Conservation (phyloP, 2,797 vertebrate species). For the Halcyon leucocephala region DNA sequence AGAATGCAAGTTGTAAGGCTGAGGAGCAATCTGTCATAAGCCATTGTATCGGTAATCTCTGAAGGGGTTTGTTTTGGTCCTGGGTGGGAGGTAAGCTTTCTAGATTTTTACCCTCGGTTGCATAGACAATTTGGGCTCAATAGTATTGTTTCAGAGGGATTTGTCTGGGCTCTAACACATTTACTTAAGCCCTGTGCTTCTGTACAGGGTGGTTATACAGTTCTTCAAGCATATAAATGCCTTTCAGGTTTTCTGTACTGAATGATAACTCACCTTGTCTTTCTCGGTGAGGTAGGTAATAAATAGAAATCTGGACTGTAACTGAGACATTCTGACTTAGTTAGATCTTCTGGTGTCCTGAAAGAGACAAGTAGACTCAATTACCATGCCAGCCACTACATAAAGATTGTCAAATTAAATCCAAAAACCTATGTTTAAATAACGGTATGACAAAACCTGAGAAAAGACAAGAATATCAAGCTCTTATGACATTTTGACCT, state of each 20-base stretch:
- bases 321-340: constrained; percentile 88
- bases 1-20: constrained; percentile 64
- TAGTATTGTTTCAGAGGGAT: neutral
- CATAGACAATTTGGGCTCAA: neutral
- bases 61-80: constrained; percentile 33
- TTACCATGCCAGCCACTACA: constrained; percentile 83
- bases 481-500: constrained; percentile 82
- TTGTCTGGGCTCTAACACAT: constrained; percentile 16
- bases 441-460: constrained; percentile 4
- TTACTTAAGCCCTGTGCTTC: constrained; percentile 21
- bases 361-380: constrained; percentile 92
- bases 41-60: constrained; percentile 57
- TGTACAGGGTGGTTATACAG: constrained; percentile 29
- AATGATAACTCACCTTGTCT: constrained; percentile 93
- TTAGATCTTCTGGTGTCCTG: constrained; percentile 88
- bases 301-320: constrained; percentile 83
- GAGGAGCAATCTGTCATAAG: constrained; percentile 69
- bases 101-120: neutral
- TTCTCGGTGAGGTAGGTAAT: constrained; percentile 86
- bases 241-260: constrained; percentile 79
- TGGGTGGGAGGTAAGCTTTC: constrained; percentile 35
- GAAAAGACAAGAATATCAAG: constrained; percentile 78
- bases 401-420: constrained; percentile 83
- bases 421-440: constrained; percentile 47
- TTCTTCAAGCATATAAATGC: constrained; percentile 74